phyloP scores from a whole-genome alignment of 2,113 vertebrate genomes.

The Tamias sibiricus region DNA sequence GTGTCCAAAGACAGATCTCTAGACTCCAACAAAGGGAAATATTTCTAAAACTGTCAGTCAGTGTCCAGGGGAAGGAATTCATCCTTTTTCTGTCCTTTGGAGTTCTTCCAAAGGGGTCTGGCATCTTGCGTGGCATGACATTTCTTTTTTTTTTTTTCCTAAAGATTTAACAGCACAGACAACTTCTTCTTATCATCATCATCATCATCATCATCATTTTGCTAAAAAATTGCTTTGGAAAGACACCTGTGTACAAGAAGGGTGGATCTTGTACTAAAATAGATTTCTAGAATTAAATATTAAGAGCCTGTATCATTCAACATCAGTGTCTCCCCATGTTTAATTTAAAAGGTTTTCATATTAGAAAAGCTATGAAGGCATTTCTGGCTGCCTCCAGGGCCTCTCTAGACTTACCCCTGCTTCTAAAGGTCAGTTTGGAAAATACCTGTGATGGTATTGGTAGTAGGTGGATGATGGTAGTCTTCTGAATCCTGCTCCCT shows the following conservation, averaged over 20 bases:
- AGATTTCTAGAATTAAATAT: not conserved
- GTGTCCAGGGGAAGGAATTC: slow-evolving; percentile 9
- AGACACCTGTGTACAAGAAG: not conserved
- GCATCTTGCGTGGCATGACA: not conserved
- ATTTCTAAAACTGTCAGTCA: not conserved
- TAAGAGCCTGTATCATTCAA: not conserved
- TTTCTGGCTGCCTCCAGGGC: not conserved
- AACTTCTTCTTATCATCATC: no score
- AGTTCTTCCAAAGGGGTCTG: not conserved
- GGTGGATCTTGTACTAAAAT: not conserved
- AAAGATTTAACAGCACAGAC: not conserved
- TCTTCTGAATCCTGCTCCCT: not conserved
- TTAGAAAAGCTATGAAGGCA: not conserved
- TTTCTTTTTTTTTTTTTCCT: not conserved
- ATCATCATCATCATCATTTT: not conserved
- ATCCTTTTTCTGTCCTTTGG: not conserved
- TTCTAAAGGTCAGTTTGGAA: not conserved
- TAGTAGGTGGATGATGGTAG: not conserved
- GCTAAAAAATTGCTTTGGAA: not conserved
- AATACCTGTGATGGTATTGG: not conserved
- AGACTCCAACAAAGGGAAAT: not conserved
- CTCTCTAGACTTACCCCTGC: not conserved
- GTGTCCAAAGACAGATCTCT: not conserved
- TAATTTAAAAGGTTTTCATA: not conserved
- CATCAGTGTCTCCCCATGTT: not conserved